phyloP scores from a whole-genome alignment of 1,140 invertebrate species.

The Zaprionus ghesquierei region DNA sequence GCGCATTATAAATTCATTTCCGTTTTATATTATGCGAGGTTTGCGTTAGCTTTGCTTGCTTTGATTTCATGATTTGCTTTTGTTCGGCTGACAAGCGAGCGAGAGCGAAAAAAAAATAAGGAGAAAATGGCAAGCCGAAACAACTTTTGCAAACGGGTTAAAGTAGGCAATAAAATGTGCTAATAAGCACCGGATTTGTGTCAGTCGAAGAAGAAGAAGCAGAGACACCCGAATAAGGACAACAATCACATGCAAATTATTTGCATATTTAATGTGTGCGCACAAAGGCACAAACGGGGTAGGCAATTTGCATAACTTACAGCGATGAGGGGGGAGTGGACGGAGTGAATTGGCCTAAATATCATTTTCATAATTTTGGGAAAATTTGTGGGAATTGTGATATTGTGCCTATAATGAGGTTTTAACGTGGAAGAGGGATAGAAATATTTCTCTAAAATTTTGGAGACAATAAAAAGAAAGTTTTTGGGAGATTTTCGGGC shows the following conservation, averaged over 20 bases:
- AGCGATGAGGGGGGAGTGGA: too few species aligned
- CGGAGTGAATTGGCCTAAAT: neutral
- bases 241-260: constrained; percentile 4
- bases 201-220: constrained; percentile 7
- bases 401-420: neutral
- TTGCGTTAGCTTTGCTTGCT: constrained; percentile 11
- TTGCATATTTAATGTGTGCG: constrained; percentile 12
- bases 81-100: constrained; percentile 13
- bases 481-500: too few species aligned
- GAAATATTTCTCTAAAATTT: too few species aligned
- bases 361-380: neutral
- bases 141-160: constrained; percentile 45
- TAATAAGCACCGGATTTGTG: constrained; percentile 69
- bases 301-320: neutral
- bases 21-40: constrained; percentile 62
- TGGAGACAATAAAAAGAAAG: too few species aligned
- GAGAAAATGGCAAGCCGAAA: too few species aligned
- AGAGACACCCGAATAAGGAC: neutral
- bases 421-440: neutral
- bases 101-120: neutral
- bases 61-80: constrained; percentile 35
- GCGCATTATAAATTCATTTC: constrained; percentile 78
- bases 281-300: neutral
- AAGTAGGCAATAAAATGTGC: constrained; percentile 66
- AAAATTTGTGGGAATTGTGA: neutral